Percentiles rank a stretch among this genome's conserved stretches.
Evolutionary conservation across 2,113 vertebrate species (phyloP).

Genomic region (Sminthopsis crassicaudata): DNA sequence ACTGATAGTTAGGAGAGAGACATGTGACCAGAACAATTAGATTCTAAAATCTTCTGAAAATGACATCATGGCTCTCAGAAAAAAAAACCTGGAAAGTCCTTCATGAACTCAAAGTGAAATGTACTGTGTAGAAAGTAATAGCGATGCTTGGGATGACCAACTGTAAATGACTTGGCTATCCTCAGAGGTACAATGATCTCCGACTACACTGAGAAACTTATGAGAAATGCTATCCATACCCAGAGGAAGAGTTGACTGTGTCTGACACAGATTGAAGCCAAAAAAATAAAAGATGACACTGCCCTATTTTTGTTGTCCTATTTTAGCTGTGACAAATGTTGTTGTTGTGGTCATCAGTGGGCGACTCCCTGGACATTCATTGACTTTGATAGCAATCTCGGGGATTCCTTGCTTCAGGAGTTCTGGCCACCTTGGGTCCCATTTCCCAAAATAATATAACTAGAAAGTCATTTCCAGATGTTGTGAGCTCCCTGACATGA

Average conservation of each 20-base stretch:
- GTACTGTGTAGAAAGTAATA: too few species aligned
- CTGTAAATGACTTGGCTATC: too few species aligned
- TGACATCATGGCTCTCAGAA: background rate
- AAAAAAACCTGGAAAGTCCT: too few species aligned
- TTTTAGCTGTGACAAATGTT: background rate
- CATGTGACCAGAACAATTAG: background rate
- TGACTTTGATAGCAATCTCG: background rate
- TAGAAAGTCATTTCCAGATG: background rate
- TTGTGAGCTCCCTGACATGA: background rate
- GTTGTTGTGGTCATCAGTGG: background rate
- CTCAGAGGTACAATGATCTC: too few species aligned
- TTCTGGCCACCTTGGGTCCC: background rate
- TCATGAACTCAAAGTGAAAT: too few species aligned
- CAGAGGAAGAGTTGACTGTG: too few species aligned
- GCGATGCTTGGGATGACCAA: too few species aligned
- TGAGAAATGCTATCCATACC: too few species aligned
- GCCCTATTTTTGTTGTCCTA: background rate
- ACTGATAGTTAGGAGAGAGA: background rate
- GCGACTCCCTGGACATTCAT: accelerated
- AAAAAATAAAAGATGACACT: too few species aligned
- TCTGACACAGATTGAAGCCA: too few species aligned
- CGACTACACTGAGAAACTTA: too few species aligned
- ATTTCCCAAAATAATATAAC: background rate
- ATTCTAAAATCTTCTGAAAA: background rate
- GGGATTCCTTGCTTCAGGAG: background rate